Conservation (phyloP, 2,113 vertebrate species). For the Megalops atlanticus region DNA sequence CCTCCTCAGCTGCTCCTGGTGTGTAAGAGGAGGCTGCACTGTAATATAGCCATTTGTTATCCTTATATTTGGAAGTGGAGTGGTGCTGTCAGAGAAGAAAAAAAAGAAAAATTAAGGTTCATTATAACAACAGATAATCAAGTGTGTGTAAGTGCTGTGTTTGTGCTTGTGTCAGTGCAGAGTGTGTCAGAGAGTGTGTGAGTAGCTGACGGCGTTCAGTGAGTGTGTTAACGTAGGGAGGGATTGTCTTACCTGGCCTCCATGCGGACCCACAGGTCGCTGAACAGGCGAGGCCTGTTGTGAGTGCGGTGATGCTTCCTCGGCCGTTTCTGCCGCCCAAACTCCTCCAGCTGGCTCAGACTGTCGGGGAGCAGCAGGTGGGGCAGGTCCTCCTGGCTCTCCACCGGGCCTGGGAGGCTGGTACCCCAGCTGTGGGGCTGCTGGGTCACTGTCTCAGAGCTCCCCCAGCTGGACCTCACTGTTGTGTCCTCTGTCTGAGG, state of each 20-base stretch:
- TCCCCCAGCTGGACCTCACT: slow-evolving; percentile 31
- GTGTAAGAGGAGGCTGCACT: slow-evolving; percentile 71
- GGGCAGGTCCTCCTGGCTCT: slow-evolving; percentile 74
- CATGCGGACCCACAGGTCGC: slow-evolving; percentile 96
- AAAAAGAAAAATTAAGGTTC: too few species aligned
- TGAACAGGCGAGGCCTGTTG: slow-evolving; percentile 85
- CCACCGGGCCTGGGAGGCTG: slow-evolving; percentile 43
- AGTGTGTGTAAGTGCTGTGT: not conserved
- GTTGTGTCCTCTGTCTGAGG: slow-evolving; percentile 35
- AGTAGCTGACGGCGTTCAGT: not conserved
- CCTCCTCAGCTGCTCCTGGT: slow-evolving; percentile 57
- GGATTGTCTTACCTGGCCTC: slow-evolving; percentile 83
- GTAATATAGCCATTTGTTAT: slow-evolving; percentile 83
- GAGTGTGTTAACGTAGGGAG: not conserved
- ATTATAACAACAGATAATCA: too few species aligned
- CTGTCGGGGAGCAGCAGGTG: slow-evolving; percentile 92
- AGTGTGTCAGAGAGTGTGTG: not conserved
- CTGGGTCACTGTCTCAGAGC: not conserved
- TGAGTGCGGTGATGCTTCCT: slow-evolving; percentile 82
- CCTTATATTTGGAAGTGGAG: slow-evolving; percentile 75
- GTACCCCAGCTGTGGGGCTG: slow-evolving; percentile 44
- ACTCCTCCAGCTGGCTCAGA: slow-evolving; percentile 96
- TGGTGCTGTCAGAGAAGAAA: slow-evolving; percentile 70
- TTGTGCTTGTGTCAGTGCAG: not conserved
- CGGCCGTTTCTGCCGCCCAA: slow-evolving; percentile 88